Conservation (phyloP, 2,797 vertebrate genomes). For the Crax fasciolata region DNA sequence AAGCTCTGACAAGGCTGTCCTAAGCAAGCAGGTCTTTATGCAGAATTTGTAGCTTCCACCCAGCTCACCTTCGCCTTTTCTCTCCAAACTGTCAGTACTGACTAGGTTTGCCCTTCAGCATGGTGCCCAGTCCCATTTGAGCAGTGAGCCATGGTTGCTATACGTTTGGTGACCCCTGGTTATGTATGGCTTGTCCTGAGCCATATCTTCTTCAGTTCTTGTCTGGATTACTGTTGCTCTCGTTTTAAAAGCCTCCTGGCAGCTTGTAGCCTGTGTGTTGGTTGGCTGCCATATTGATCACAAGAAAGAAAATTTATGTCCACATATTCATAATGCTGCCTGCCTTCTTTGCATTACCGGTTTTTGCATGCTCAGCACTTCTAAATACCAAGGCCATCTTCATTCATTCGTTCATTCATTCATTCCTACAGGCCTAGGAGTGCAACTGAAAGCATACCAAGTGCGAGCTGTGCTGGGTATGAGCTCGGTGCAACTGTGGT, state of each 20-base stretch:
- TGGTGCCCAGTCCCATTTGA: not conserved
- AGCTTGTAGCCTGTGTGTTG: not conserved
- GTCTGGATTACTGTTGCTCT: not conserved
- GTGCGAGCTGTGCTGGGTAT: not conserved
- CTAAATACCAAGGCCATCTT: not conserved
- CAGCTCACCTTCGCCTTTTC: not conserved
- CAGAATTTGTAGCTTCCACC: not conserved
- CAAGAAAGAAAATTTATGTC: not conserved
- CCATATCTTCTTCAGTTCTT: not conserved
- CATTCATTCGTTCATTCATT: not conserved
- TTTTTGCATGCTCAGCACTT: slow-evolving; percentile 32
- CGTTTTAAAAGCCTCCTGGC: not conserved
- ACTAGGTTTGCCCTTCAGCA: not conserved
- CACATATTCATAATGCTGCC: not conserved
- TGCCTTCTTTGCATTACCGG: not conserved
- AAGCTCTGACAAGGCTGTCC: not conserved
- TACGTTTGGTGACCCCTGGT: not conserved
- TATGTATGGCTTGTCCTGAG: not conserved
- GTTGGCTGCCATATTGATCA: slow-evolving; percentile 49
- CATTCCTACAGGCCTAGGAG: not conserved
- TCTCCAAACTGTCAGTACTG: not conserved
- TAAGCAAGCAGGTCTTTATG: not conserved
- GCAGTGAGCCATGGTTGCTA: not conserved
- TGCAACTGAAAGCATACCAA: not conserved
- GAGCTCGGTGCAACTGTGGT: not conserved